Base-by-base conservation (phyloP, 2,797 vertebrate species). In the Coccyzus lansbergi region DNA sequence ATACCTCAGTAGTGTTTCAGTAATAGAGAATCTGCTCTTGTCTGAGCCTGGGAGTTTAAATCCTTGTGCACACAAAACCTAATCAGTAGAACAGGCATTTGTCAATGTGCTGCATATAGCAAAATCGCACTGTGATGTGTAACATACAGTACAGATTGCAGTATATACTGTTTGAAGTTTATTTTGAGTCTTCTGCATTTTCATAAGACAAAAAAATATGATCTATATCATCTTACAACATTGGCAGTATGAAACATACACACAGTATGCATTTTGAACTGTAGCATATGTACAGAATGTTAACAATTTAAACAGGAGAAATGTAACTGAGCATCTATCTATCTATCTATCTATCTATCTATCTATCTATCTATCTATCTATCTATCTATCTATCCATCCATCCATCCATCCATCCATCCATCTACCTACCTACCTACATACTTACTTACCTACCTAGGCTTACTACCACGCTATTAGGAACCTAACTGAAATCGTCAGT, bases 241-340 rank as follows among this genome's bases (percentile, higher is more conserved):
- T 96, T 96, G 96, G 96, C 96, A 96, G 92, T 94, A 91, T 74
- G 94, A 95, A 96, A 83, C 87, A 94, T 96, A 96, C 95, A 96
- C 95, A 96, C 96, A 96, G 96, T 95, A 96, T 96, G 96, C 96
- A 96, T 96, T 96, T 96, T 96, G 96, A 96, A 96, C 94, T 93
- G 95, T 94, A 96, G 94, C 96, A 96, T 96, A 96, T 96, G 96
- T 95, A 96, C 94, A 78, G 93, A 95, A 96, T 95, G 92, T 96
- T 95, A 95, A 96, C 79, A 95, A 93, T 96, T 96, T 96, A 95
- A 96, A 96, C 96, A 96, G 92, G 92, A 89, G 72, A 85, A 94
- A 93, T 93, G 76, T 94, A 94, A 85, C 92, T 69, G 82, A 96
- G 89, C 51, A 90, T 67, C 44, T 83, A 68, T 72, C 76, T 53